These are phyloP conservation scores for Cheilosia impressa DNA, from an alignment of 2,888 invertebrate genomes.

Conservation along the genomic window DNA sequence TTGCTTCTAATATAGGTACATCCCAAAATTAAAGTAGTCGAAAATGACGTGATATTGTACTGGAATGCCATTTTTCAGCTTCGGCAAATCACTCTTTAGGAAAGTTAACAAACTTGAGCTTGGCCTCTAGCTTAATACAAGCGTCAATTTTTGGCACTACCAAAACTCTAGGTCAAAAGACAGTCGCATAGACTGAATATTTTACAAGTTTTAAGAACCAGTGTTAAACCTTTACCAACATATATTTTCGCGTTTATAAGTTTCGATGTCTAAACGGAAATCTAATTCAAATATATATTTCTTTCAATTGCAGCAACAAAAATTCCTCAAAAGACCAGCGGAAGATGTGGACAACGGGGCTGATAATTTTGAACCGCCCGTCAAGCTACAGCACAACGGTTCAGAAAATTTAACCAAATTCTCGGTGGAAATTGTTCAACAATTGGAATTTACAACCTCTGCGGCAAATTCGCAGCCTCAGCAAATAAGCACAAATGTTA, in stretches of 20 bases:
- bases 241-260: neutral
- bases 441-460: conserved; percentile 94
- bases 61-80: too few species aligned
- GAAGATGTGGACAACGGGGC: conserved; percentile 86
- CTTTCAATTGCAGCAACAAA: conserved; percentile 89
- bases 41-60: too few species aligned
- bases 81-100: too few species aligned
- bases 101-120: too few species aligned
- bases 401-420: conserved; percentile 88
- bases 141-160: too few species aligned
- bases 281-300: neutral
- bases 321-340: conserved; percentile 90
- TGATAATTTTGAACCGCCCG: conserved; percentile 88
- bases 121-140: too few species aligned
- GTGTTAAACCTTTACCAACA: too few species aligned
- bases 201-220: too few species aligned
- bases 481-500: conserved; percentile 96
- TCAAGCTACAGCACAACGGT: conserved; percentile 86
- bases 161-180: too few species aligned
- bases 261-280: conserved; percentile 1
- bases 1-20: too few species aligned
- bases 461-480: conserved; percentile 94
- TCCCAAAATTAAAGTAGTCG: too few species aligned
- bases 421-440: conserved; percentile 96
- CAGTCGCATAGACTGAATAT: too few species aligned